phyloP scores from a whole-genome alignment of 1,140 invertebrate species.

The Pseudomyrmex flavicornis region DNA sequence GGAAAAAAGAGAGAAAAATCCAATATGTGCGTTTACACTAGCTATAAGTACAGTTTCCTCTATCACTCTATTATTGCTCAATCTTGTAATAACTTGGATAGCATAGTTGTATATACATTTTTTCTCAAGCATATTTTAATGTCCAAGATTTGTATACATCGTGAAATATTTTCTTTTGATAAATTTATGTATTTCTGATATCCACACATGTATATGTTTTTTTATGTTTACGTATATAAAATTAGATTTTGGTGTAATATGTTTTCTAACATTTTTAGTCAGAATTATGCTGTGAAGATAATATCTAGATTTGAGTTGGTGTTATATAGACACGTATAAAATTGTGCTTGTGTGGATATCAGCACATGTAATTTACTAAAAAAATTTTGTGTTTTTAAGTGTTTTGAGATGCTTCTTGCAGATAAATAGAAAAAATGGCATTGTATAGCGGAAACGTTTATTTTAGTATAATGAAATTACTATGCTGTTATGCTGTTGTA shows the following conservation, averaged over 20 bases:
- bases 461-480: slow-evolving; percentile 48
- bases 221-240: slow-evolving; percentile 23
- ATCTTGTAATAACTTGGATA: slow-evolving; percentile 67
- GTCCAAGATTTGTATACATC: slow-evolving; percentile 6
- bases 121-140: slow-evolving; percentile 57
- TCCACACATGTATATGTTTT: slow-evolving; percentile 34
- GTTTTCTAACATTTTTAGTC: no score
- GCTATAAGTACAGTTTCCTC: slow-evolving; percentile 29
- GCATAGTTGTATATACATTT: slow-evolving; percentile 42
- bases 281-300: no score
- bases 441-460: slow-evolving; percentile 9
- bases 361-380: slow-evolving; percentile 1
- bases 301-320: not conserved
- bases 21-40: slow-evolving; percentile 11
- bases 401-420: slow-evolving; percentile 28
- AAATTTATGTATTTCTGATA: slow-evolving; percentile 41
- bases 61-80: slow-evolving; percentile 67
- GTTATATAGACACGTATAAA: not conserved
- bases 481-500: slow-evolving; percentile 12
- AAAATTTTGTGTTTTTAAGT: slow-evolving; percentile 7
- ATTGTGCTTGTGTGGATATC: slow-evolving; percentile 3
- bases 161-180: slow-evolving; percentile 28
- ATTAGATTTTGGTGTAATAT: no score
- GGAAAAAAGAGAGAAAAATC: not conserved
- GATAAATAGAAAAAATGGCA: not conserved